Evolutionary conservation across 2,888 invertebrate species (phyloP), one percentile per base, ranked within the genome.

Genomic region (Limnephilus lunatus): DNA sequence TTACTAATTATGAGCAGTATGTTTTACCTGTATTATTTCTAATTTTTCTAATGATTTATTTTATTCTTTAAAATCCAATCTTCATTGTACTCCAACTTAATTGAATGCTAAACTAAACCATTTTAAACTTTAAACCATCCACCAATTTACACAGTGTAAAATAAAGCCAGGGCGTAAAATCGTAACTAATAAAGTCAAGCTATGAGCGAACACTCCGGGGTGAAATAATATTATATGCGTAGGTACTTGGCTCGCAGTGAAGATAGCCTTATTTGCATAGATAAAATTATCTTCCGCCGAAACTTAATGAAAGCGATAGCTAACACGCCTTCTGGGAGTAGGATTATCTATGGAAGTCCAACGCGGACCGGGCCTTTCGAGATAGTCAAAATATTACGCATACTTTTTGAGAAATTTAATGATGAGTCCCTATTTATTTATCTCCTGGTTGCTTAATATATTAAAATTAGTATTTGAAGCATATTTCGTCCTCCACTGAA

Each of bases 241-340:
- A 25, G 68, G 68, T 25, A 90, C 83, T 53, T 35, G 19, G 7
- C 81, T 53, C 48, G 25, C 44, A 68, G 88, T 19, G 81, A 68
- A 89, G 90, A 90, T 90, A 90, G 39, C 83, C 15, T 53, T 90
- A 83, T 90, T 90, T 90, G 90, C 90, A 90, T 90, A 90, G 90
- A 90, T 90, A 90, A 90, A 82, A 53, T 83, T 44, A 83, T 81
- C 90, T 90, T 31, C 83, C 82, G 48, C 31, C 90, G 53, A 90
- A 86, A 90, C 53, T 83, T 83, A 90, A 83, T 90, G 90, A 82
- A 90, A 90, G 83, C 83, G 90, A 90, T 90, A 90, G n/a, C 83
- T 44, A 82, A 48, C 80, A 31, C 7, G 30, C 32, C 35, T 83
- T 83, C 4, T 25, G 35, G 32, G 32, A 9, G 35, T 11, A 15